These are phyloP conservation scores for Corythoichthys intestinalis DNA, from an alignment of 2,113 vertebrate genomes.

Conservation along the genomic window DNA sequence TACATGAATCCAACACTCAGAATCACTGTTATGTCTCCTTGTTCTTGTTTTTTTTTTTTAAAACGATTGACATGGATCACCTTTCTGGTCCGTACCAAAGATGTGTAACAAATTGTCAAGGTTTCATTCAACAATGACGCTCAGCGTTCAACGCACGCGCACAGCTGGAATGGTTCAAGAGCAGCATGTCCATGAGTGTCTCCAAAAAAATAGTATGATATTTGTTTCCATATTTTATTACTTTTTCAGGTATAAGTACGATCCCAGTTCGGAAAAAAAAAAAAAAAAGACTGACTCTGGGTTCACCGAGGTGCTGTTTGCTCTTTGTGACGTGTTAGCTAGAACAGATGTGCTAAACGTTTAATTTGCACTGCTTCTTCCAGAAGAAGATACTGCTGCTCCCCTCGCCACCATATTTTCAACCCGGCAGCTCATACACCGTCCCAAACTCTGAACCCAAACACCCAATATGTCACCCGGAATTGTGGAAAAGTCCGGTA, in stretches of 20 bases:
- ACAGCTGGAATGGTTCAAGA: slow-evolving; percentile 24
- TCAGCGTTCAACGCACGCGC: slow-evolving; percentile 36
- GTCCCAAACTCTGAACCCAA: slow-evolving; percentile 40
- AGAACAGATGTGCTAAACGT: slow-evolving; percentile 40
- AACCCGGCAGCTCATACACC: slow-evolving; percentile 57
- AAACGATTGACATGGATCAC: slow-evolving; percentile 37
- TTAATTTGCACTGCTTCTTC: slow-evolving; percentile 57
- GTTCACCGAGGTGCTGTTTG: slow-evolving; percentile 57
- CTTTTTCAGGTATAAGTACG: slow-evolving; percentile 21
- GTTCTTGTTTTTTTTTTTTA: slow-evolving; percentile 51
- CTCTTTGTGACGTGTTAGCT: slow-evolving; percentile 57
- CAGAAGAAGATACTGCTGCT: slow-evolving; percentile 53
- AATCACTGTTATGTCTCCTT: slow-evolving; percentile 22
- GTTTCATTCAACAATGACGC: slow-evolving; percentile 42
- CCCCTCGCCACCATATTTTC: slow-evolving; percentile 28
- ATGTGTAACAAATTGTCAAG: slow-evolving; percentile 62
- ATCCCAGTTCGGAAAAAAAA: slow-evolving; percentile 18
- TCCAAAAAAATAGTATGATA: slow-evolving; percentile 37
- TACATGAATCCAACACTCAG: slow-evolving; percentile 19
- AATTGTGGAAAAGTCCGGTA: slow-evolving; percentile 37
- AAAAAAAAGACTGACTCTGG: slow-evolving; percentile 20
- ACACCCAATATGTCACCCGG: slow-evolving; percentile 40
- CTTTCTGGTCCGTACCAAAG: slow-evolving; percentile 72
- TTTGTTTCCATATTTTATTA: slow-evolving; percentile 14
- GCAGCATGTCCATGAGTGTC: slow-evolving; percentile 52